Base-by-base conservation (phyloP, 2,113 vertebrate species). In the Lathamus discolor region DNA sequence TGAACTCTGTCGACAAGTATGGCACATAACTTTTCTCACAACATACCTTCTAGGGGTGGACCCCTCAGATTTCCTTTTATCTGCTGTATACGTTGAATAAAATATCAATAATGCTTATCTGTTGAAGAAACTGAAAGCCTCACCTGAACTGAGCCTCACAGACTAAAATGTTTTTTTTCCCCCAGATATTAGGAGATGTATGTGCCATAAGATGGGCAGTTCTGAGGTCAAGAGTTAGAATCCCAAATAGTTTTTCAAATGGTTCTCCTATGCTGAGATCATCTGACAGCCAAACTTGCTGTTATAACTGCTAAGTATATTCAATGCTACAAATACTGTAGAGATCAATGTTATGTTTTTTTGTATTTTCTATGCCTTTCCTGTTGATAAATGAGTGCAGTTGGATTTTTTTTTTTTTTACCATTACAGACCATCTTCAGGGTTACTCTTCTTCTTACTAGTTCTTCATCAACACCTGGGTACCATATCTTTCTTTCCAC, bases 341-440 rank as follows among this genome's bases (percentile, higher is more conserved):
- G 68, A 94, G 68, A 94, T 87, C 86, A 95, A 85, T 94, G 89
- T 11, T 39, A 63, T 33, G 57, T 87, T 73, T 67, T 93, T 83
- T 88, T 90, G 13, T 85, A 66, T 90, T 93, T 96, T 81, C 73
- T 46, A 81, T 74, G 90, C 35, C 64, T 93, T 95, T 88, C 69
- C 68, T 48, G 79, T 13, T 92, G 80, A 95, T 75, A 76, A 96
- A 93, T 88, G 79, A 90, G 44, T 61, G 51, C 73, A 92, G 64
- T 86, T 72, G 37, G 9, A 25, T 67, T 54, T 69, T 88, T 84
- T 68, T 67, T 54, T 69, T 88, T 84, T 68, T 54, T 69, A 88
- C 92, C 88, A 49, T 82, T 91, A 75, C 63, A 68, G 33, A 81
- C 63, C n/a, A 70, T 86, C 64, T 90, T 88, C 44, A 37, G 76